A percentile compares a stretch with the other conserved stretches of the same genome.
phyloP scores from a whole-genome alignment of 2,113 vertebrate genomes.

The Pelecanus crispus region DNA sequence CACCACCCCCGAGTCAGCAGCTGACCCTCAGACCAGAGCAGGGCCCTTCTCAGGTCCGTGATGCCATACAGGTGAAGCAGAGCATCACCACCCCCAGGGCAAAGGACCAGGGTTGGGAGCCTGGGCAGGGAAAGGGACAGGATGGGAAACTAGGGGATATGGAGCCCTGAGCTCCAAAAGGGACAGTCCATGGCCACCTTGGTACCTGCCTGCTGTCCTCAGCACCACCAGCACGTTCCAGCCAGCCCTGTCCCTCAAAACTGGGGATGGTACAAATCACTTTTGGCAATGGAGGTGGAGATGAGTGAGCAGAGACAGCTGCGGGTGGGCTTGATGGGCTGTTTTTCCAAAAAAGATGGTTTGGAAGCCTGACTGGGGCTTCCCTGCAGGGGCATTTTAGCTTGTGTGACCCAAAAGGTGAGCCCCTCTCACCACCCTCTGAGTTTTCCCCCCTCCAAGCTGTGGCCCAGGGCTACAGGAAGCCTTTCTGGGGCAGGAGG shows the following conservation, averaged over 20 bases:
- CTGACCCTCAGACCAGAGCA: too few relatives aligned
- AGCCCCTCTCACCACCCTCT: not conserved
- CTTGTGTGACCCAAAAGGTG: not conserved
- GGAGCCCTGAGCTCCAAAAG: not conserved
- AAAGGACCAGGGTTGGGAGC: not conserved
- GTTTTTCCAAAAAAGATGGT: not conserved
- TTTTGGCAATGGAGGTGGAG: not conserved
- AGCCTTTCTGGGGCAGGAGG: not conserved
- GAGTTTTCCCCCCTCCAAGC: not conserved
- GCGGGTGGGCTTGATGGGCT: not conserved
- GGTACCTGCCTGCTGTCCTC: not conserved
- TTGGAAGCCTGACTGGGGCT: not conserved
- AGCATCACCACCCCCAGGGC: not conserved
- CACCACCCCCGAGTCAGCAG: not conserved
- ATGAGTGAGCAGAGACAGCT: not conserved
- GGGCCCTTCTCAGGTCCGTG: not conserved
- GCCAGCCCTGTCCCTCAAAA: not conserved
- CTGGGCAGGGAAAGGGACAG: not conserved
- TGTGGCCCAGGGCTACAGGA: not conserved
- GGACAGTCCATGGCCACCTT: not conserved
- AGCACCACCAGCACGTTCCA: accelerated
- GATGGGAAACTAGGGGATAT: too few relatives aligned
- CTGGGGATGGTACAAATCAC: not conserved
- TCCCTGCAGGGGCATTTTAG: not conserved
- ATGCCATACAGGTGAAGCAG: not conserved